Conservation (phyloP, 2,113 vertebrate species). For the Paramormyrops kingsleyae region DNA sequence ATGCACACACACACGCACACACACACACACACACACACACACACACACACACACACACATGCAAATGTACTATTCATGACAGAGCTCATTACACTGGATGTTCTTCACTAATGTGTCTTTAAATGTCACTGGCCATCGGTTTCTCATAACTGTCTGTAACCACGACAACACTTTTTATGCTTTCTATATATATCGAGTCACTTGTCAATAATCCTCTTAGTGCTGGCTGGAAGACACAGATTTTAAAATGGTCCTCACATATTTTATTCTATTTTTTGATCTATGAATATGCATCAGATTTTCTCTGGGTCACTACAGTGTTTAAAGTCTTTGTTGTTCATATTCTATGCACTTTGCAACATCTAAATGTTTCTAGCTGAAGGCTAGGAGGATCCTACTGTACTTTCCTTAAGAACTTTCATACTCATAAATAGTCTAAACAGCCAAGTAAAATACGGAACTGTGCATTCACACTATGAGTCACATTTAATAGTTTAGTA, state of each 20-base stretch:
- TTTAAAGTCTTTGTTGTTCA: not conserved
- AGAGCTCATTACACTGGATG: slow-evolving; percentile 8
- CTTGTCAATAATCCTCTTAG: not conserved
- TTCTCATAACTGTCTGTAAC: not conserved
- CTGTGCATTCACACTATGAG: not conserved
- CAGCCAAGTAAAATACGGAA: not conserved
- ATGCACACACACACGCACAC: not conserved
- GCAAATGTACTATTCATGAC: not conserved
- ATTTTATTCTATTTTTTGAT: not conserved
- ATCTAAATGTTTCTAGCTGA: not conserved
- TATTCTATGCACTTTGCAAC: not conserved
- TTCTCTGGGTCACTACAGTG: not conserved
- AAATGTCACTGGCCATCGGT: not conserved
- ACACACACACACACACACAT: not conserved
- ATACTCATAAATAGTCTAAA: not conserved
- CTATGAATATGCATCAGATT: not conserved
- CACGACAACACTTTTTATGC: not conserved
- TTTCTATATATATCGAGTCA: not conserved
- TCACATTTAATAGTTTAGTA: not conserved
- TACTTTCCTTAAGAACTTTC: not conserved
- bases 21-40: not conserved
- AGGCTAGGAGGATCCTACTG: not conserved
- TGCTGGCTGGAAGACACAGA: not conserved
- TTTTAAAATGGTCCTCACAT: not conserved
- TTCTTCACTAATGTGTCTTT: not conserved